phyloP scores from a whole-genome alignment of 2,113 vertebrate species.

The Arenaria interpres region DNA sequence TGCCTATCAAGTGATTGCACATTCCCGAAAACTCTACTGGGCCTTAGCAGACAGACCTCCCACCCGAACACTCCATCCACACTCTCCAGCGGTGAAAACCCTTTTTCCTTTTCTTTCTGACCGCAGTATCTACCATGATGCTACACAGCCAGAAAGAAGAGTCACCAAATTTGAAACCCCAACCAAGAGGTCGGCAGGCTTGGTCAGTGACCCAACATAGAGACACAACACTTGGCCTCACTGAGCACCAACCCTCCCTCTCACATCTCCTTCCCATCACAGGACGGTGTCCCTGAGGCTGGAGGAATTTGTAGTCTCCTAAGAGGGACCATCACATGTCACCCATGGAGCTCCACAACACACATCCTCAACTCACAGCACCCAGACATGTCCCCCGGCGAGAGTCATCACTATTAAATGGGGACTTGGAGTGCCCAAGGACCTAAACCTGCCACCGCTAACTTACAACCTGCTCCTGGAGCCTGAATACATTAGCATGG shows the following conservation, averaged over 20 bases:
- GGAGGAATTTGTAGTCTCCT: background rate
- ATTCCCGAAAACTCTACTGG: background rate
- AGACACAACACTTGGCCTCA: background rate
- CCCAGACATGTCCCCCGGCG: rapidly evolving
- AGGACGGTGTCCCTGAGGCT: background rate
- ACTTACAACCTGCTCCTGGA: background rate
- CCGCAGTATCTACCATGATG: background rate
- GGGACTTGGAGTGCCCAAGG: background rate
- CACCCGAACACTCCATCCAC: background rate
- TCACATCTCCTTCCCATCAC: background rate
- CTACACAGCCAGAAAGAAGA: background rate
- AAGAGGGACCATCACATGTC: background rate
- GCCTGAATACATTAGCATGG: background rate
- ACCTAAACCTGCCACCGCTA: background rate
- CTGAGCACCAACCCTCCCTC: background rate
- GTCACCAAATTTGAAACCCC: background rate
- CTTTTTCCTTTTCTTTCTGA: background rate
- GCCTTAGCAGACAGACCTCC: background rate
- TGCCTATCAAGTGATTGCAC: constrained; percentile 11
- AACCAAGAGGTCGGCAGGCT: background rate
- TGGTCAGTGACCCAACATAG: background rate
- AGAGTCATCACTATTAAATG: background rate
- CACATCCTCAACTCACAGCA: background rate
- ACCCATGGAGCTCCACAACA: background rate
- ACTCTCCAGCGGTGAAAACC: background rate